These are phyloP conservation scores for Trachymyrmex septentrionalis DNA, from an alignment of 1,140 invertebrate species.

Conservation along the genomic window DNA sequence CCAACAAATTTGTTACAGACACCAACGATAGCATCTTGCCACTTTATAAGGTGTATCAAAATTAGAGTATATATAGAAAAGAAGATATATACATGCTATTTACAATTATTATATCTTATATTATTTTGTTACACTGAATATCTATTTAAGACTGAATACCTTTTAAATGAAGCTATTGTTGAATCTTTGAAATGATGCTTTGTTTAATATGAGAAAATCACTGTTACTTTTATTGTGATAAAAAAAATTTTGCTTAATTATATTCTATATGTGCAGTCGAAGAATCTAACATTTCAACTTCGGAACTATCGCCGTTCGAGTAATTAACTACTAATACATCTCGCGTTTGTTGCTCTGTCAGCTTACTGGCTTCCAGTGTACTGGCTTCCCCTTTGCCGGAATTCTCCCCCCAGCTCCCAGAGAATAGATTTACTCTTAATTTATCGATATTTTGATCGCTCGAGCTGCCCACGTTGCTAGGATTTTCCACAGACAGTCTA, in stretches of 20 bases:
- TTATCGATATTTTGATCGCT: slow-evolving; percentile 81
- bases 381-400: slow-evolving; percentile 81
- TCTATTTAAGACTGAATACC: slow-evolving; percentile 5
- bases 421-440: slow-evolving; percentile 84
- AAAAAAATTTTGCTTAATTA: slow-evolving; percentile 67
- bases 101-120: no score
- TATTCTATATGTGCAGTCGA: slow-evolving; percentile 84
- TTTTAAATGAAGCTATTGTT: slow-evolving; percentile 26
- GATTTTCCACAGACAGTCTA: slow-evolving; percentile 71
- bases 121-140: slow-evolving; percentile 3
- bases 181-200: no score
- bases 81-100: slow-evolving; percentile 18
- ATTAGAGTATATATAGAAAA: slow-evolving; percentile 25
- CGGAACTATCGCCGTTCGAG: slow-evolving; percentile 84
- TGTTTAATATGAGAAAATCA: slow-evolving; percentile 20
- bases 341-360: slow-evolving; percentile 71
- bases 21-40: not conserved
- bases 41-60: slow-evolving; percentile 32
- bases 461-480: slow-evolving; percentile 61
- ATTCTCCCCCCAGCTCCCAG: slow-evolving; percentile 82
- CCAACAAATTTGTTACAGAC: slow-evolving; percentile 24
- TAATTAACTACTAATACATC: slow-evolving; percentile 81
- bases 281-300: slow-evolving; percentile 87
- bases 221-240: not conserved
- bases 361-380: slow-evolving; percentile 69